A percentile compares a stretch with the other conserved stretches of the same genome.
phyloP scores from a whole-genome alignment of 2,888 invertebrate genomes.

The Malachius bipustulatus region DNA sequence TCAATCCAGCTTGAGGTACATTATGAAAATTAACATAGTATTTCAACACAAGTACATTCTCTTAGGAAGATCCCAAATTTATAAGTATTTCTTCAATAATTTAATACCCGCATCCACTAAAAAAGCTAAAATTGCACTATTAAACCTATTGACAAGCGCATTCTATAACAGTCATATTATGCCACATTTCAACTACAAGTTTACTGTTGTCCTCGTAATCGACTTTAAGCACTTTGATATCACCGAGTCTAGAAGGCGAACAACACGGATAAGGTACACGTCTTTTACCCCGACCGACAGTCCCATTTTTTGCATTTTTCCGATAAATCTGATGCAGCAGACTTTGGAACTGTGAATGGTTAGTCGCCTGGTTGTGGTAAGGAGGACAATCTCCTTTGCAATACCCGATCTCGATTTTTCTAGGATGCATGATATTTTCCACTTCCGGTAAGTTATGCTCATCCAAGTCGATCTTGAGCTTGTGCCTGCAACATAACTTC shows the following conservation, averaged over 20 bases:
- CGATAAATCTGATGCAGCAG: slow-evolving; percentile 51
- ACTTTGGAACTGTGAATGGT: slow-evolving; percentile 58
- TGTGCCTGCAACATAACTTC: slow-evolving; percentile 51
- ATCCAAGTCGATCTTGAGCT: slow-evolving; percentile 52
- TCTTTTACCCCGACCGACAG: slow-evolving; percentile 25
- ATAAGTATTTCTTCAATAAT: too few relatives aligned
- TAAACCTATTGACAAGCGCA: slow-evolving; percentile 59
- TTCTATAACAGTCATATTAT: slow-evolving; percentile 57
- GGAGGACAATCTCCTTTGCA: slow-evolving; percentile 59
- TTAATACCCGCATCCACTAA: too few relatives aligned
- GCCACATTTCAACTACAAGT: slow-evolving; percentile 55
- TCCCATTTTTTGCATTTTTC: slow-evolving; percentile 31
- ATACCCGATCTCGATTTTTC: slow-evolving; percentile 56
- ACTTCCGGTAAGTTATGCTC: slow-evolving; percentile 41
- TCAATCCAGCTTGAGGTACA: too few relatives aligned
- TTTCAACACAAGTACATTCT: too few relatives aligned
- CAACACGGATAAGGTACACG: slow-evolving; percentile 50
- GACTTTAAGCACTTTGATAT: slow-evolving; percentile 52
- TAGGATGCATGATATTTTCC: slow-evolving; percentile 56
- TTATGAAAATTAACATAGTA: too few relatives aligned
- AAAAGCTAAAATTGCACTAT: too few relatives aligned
- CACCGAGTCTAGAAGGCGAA: slow-evolving; percentile 53
- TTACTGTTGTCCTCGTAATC: slow-evolving; percentile 49
- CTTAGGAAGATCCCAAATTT: too few relatives aligned
- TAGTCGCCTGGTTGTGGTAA: slow-evolving; percentile 55